Base-by-base conservation (phyloP, 2,888 invertebrate genomes). In the Drosophila heteroneura region DNA sequence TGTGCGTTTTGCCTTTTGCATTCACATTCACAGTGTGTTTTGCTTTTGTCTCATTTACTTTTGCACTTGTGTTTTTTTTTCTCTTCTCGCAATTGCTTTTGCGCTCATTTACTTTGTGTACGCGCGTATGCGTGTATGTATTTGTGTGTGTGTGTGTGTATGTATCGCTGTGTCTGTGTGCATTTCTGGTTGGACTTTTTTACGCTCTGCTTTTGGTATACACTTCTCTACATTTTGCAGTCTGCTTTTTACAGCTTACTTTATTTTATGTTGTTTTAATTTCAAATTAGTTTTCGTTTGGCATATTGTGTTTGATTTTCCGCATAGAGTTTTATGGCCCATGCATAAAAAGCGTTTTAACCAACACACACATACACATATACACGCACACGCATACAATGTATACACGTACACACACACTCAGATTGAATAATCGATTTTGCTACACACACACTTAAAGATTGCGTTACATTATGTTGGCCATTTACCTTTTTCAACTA, bases 351-450 rank as follows among this genome's bases (percentile, higher is more conserved):
- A 82, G 69, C 32, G 61, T 70, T 87, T 70, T 85, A 74, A 63
- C 74, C 73, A 80, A 81, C 71, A 70, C 72, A 77, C 59, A 68
- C 52, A 60, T 41, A 62, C 44, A 69, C 54, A 65, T 53, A 74
- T 53, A 72, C 51, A 41, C 56, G 74, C 65, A 59, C 51, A 58
- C 56, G n/a, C 57, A 65, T 32, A 47, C 60, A 16, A 65, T 30
- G 32, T 63, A 41, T 37, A 35, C 62, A 54, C 65, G 57, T 53
- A 68, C 72, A 68, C 61, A 57, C 52, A 70, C 63, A 89, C 74
- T 82, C 78, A 86, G 76, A 84, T 87, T 87, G 80, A 87, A 90
- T 90, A 87, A 87, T 87, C 86, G 90, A 87, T 87, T 86, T 87
- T 90, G 62, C 59, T 75, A 30, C 65, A 76, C 70, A 76, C 70